Percentiles rank a stretch among this genome's conserved stretches.
phyloP scores from a whole-genome alignment of 2,113 vertebrate genomes.

The Python bivittatus region DNA sequence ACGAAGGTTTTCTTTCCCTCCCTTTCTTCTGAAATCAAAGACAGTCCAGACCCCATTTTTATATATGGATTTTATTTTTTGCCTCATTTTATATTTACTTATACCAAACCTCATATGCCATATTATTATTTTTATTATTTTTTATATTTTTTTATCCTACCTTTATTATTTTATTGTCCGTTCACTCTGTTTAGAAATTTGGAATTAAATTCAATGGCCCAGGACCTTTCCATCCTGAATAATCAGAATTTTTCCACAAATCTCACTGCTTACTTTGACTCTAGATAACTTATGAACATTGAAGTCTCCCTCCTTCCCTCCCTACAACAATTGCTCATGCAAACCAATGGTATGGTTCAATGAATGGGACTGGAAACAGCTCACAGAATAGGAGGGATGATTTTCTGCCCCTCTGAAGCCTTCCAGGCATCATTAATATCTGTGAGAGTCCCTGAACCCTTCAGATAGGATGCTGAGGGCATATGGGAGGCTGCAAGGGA shows the following conservation, averaged over 20 bases:
- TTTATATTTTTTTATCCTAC: no score
- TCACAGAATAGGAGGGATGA: neutral
- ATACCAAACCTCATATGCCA: neutral
- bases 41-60: neutral
- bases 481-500: neutral
- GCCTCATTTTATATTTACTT: neutral
- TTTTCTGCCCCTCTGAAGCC: neutral
- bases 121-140: no score
- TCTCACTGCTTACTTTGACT: neutral
- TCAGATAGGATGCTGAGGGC: neutral
- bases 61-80: neutral
- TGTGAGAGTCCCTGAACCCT: neutral
- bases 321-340: neutral
- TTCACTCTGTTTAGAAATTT: neutral
- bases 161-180: neutral
- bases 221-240: neutral
- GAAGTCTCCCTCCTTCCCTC: neutral
- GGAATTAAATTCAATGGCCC: neutral
- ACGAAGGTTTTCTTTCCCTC: neutral
- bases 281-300: neutral
- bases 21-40: neutral
- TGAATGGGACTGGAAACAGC: neutral
- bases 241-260: neutral
- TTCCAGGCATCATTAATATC: neutral
- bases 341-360: neutral